Conservation (phyloP, 2,888 invertebrate genomes). For the Ochlodes sylvanus region DNA sequence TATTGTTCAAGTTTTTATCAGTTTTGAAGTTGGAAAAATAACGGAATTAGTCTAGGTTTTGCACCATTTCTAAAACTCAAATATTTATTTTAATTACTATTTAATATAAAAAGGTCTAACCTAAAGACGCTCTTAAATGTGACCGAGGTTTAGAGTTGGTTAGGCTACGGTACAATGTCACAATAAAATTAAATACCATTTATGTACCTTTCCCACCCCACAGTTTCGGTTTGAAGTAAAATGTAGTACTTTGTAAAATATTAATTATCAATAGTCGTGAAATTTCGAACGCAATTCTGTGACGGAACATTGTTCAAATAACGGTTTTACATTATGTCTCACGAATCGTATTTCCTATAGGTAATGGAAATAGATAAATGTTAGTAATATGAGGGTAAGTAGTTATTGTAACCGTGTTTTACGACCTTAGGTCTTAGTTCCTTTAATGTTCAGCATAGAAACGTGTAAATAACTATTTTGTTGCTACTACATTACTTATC, state of each 20-base stretch:
- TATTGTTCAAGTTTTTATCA: too few relatives aligned
- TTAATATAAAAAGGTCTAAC: too few relatives aligned
- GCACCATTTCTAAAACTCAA: too few relatives aligned
- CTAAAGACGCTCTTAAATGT: too few relatives aligned
- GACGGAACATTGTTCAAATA: constrained; percentile 44
- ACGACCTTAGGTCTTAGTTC: constrained; percentile 36
- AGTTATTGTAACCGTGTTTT: constrained; percentile 15
- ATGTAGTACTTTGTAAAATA: constrained; percentile 33
- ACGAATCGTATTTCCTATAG: constrained; percentile 46
- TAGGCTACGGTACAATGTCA: neutral
- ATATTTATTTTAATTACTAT: too few relatives aligned
- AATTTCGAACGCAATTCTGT: constrained; percentile 32
- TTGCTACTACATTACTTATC: constrained; percentile 14
- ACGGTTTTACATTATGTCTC: constrained; percentile 50
- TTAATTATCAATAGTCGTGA: constrained; percentile 26
- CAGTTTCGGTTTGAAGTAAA: neutral
- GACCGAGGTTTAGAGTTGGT: neutral
- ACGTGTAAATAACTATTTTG: constrained; percentile 35
- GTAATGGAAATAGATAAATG: constrained; percentile 19
- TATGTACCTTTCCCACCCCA: too few relatives aligned
- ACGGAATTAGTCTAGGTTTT: too few relatives aligned
- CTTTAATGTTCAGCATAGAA: constrained; percentile 39
- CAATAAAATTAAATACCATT: neutral
- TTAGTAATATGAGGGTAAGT: constrained; percentile 24
- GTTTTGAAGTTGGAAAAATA: too few relatives aligned